A percentile compares a stretch with the other conserved stretches of the same genome.
Evolutionary conservation across 1,140 invertebrate species (phyloP).

Genomic region (Helicoverpa armigera): DNA sequence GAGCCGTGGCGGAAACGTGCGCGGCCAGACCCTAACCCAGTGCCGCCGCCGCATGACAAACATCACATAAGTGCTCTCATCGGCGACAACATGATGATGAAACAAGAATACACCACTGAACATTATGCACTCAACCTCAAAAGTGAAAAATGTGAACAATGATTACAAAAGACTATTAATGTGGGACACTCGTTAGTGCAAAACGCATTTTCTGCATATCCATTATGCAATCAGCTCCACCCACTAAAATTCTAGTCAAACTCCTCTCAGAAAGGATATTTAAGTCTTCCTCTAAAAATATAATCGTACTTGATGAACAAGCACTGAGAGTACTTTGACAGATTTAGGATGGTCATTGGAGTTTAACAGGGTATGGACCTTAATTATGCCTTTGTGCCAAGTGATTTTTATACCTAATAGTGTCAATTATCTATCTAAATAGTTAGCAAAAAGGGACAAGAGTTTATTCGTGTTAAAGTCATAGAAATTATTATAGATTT

Average conservation of each 20-base stretch:
- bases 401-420: conserved; percentile 84
- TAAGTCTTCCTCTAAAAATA: conserved; percentile 74
- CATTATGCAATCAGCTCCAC: conserved; percentile 71
- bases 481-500: conserved; percentile 80
- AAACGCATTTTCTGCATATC: conserved; percentile 62
- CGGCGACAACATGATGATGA: conserved; percentile 83
- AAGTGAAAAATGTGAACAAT: conserved; percentile 86
- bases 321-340: conserved; percentile 81
- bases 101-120: conserved; percentile 80
- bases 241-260: conserved; percentile 79
- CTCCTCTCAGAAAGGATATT: conserved; percentile 75
- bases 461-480: conserved; percentile 83
- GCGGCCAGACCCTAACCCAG: conserved; percentile 70
- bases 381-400: conserved; percentile 85
- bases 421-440: conserved; percentile 81
- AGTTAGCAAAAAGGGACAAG: conserved; percentile 80
- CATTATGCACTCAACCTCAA: conserved; percentile 84
- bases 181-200: conserved; percentile 66
- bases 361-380: conserved; percentile 85
- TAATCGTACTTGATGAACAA: conserved; percentile 55
- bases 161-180: conserved; percentile 65
- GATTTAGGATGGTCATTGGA: conserved; percentile 71
- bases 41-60: conserved; percentile 75
- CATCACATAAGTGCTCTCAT: conserved; percentile 85
- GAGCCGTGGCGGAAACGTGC: conserved; percentile 84